Conservation (phyloP, 1,140 invertebrate species). For the Meloidogyne floridensis region DNA sequence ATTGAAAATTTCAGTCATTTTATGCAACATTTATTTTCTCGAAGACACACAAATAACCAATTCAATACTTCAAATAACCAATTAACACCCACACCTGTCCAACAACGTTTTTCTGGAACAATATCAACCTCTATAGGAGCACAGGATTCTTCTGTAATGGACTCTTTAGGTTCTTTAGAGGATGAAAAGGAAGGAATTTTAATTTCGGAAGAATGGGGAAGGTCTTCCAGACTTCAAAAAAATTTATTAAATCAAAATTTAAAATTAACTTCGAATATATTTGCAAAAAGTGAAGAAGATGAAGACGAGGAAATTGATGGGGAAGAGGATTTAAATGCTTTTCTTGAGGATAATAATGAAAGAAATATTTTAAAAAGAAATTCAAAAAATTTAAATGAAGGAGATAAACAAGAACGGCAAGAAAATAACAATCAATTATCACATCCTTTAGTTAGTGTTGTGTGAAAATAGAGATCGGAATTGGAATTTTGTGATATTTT, state of each 20-base stretch:
- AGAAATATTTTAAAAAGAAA: background rate
- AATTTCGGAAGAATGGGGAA: conserved; percentile 2
- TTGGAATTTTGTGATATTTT: background rate
- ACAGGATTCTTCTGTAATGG: conserved; percentile 26
- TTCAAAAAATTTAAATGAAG: background rate
- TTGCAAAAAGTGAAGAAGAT: conserved; percentile 24
- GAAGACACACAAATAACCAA: background rate
- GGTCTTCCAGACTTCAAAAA: background rate
- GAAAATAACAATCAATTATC: background rate
- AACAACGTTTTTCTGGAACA: conserved; percentile 24
- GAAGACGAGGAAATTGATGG: conserved; percentile 19
- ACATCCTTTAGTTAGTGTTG: conserved; percentile 30
- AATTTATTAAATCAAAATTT: background rate
- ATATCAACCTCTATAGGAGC: conserved; percentile 27
- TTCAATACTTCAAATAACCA: background rate
- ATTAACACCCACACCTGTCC: background rate
- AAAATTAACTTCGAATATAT: conserved; percentile 18
- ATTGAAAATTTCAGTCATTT: background rate
- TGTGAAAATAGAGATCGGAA: background rate
- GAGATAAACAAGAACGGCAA: background rate
- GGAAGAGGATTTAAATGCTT: conserved; percentile 34
- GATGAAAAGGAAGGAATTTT: conserved; percentile 12
- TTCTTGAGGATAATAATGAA: conserved; percentile 18
- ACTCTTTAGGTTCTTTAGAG: conserved; percentile 25
- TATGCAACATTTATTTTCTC: background rate